Evolutionary conservation across 2,113 vertebrate species (phyloP).

Genomic region (Thryonomys swinderianus): DNA sequence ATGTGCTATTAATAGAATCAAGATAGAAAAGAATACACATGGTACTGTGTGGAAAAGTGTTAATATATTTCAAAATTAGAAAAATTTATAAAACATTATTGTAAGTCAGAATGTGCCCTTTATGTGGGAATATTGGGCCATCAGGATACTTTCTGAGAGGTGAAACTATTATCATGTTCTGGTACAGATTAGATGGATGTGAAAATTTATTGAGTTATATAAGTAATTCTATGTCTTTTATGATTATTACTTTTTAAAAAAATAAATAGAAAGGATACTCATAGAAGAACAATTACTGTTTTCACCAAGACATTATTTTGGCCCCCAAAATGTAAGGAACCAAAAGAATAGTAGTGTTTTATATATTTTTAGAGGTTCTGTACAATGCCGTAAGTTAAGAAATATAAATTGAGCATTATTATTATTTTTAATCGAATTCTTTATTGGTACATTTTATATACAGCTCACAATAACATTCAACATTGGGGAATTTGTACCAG

Average conservation of each 20-base stretch:
- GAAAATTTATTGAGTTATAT: background rate
- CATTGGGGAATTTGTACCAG: too few relatives aligned
- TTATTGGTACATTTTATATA: too few relatives aligned
- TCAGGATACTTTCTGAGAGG: background rate
- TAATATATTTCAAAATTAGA: background rate
- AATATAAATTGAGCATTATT: constrained; percentile 1
- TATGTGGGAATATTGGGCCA: background rate
- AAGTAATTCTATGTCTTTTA: background rate
- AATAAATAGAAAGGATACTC: background rate
- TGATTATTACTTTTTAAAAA: background rate
- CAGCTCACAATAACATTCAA: too few relatives aligned
- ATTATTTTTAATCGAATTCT: too few relatives aligned
- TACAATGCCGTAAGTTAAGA: background rate
- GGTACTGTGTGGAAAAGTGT: background rate
- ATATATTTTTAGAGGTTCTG: background rate
- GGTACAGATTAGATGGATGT: background rate
- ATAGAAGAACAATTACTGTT: background rate
- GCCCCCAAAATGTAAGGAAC: background rate
- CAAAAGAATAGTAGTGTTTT: background rate
- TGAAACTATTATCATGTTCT: background rate
- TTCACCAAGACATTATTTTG: background rate
- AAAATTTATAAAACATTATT: background rate
- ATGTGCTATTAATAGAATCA: background rate
- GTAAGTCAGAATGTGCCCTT: background rate
- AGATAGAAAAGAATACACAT: background rate